Percentiles rank a stretch among this genome's conserved stretches.
phyloP scores from a whole-genome alignment of 2,888 invertebrate species.

The Pterostichus madidus region DNA sequence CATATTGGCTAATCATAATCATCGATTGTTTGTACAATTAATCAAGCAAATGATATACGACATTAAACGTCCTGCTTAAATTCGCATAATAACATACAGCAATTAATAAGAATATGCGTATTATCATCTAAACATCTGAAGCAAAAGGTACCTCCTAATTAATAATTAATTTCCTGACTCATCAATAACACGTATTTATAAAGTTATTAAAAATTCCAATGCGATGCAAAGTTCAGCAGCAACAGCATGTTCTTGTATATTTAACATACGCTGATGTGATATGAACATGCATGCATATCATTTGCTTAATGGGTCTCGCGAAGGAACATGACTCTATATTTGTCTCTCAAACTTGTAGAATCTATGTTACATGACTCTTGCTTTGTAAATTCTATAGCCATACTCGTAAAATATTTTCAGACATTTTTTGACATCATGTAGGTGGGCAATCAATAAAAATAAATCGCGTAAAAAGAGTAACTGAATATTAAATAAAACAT shows the following conservation, averaged over 20 bases:
- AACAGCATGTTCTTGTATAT: slow-evolving; percentile 18
- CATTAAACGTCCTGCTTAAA: slow-evolving; percentile 29
- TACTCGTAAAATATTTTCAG: slow-evolving; percentile 42
- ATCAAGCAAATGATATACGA: slow-evolving; percentile 39
- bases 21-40: slow-evolving; percentile 24
- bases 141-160: slow-evolving; percentile 22
- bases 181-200: slow-evolving; percentile 9
- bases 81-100: slow-evolving; percentile 20
- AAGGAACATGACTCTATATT: slow-evolving; percentile 44
- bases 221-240: not conserved
- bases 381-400: slow-evolving; percentile 13
- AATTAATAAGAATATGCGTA: slow-evolving; percentile 41
- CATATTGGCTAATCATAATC: slow-evolving; percentile 23
- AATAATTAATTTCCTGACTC: slow-evolving; percentile 26
- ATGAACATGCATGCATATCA: slow-evolving; percentile 35
- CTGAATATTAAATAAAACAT: slow-evolving; percentile 36
- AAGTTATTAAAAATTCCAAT: slow-evolving; percentile 25
- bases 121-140: slow-evolving; percentile 8
- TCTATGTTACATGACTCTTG: slow-evolving; percentile 36
- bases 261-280: slow-evolving; percentile 27
- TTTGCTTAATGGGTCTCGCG: slow-evolving; percentile 37
- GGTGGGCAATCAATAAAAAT: slow-evolving; percentile 42
- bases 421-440: slow-evolving; percentile 14
- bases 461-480: slow-evolving; percentile 11
- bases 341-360: slow-evolving; percentile 36